phyloP scores from a whole-genome alignment of 2,888 invertebrate species.

The Timema cristinae region DNA sequence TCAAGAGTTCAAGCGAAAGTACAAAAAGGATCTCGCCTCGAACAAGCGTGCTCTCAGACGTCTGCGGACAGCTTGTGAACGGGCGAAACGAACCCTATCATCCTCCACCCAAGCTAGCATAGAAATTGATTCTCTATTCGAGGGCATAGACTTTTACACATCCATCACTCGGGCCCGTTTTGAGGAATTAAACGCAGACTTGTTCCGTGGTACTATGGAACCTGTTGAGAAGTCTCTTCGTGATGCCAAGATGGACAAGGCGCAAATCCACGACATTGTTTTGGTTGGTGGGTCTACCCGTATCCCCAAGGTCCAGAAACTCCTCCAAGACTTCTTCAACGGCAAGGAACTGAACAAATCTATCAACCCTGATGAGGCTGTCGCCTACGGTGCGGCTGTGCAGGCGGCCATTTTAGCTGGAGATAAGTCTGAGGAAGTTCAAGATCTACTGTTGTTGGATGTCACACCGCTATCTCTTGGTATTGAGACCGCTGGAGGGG shows the following conservation, averaged over 20 bases:
- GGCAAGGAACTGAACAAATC: constrained; percentile 96
- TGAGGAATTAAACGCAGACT: constrained; percentile 93
- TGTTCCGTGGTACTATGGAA: constrained; percentile 84
- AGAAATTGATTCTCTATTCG: constrained; percentile 55
- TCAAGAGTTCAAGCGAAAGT: constrained; percentile 52
- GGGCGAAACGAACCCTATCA: constrained; percentile 49
- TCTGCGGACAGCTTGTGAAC: constrained; percentile 48
- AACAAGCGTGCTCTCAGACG: constrained; percentile 47
- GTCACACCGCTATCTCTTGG: constrained; percentile 85
- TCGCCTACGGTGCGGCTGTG: constrained; percentile 88
- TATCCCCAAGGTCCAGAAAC: constrained; percentile 96
- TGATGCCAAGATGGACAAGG: constrained; percentile 96
- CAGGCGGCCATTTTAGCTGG: constrained; percentile 91
- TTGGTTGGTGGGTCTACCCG: constrained; percentile 94
- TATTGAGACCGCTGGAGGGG: constrained; percentile 88
- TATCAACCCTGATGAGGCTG: constrained; percentile 97
- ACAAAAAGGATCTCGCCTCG: constrained; percentile 47
- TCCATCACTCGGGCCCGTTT: constrained; percentile 71
- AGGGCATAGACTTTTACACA: constrained; percentile 60
- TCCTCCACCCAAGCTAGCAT: constrained; percentile 49
- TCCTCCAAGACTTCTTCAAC: constrained; percentile 88
- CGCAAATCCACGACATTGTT: constrained; percentile 84
- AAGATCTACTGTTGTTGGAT: constrained; percentile 87
- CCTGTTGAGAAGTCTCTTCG: constrained; percentile 69
- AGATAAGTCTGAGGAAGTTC: constrained; percentile 56